Evolutionary conservation across 1,140 invertebrate species (phyloP).

Genomic region (Trachymyrmex cornetzi): DNA sequence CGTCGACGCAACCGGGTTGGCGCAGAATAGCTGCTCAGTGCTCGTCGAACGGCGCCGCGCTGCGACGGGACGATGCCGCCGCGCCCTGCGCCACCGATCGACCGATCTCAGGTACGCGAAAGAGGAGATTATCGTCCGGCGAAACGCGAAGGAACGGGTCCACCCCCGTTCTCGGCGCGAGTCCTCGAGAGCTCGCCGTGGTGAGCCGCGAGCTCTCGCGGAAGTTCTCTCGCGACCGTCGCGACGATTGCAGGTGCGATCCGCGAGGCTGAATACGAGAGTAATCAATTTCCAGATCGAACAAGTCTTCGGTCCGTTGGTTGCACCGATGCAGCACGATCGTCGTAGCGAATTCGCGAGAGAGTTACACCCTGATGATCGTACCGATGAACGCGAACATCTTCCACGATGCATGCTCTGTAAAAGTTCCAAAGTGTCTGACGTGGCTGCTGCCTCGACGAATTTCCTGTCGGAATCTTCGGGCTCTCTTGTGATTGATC

Average conservation of each 20-base stretch:
- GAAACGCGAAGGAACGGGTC: slow-evolving; percentile 1
- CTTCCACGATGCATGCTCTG: not conserved
- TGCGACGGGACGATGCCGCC: slow-evolving; percentile 86
- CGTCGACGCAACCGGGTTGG: slow-evolving; percentile 84
- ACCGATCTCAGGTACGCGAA: slow-evolving; percentile 84
- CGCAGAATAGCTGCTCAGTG: slow-evolving; percentile 83
- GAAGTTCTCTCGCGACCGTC: not conserved
- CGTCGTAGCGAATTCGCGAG: not conserved
- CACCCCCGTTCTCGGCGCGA: slow-evolving; percentile 23
- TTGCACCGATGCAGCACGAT: not conserved
- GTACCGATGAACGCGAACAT: not conserved
- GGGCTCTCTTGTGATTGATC: slow-evolving; percentile 42
- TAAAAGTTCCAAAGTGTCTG: slow-evolving; percentile 7
- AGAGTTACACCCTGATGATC: not conserved
- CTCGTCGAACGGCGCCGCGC: slow-evolving; percentile 85
- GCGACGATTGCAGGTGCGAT: not conserved
- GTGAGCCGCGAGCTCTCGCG: slow-evolving; percentile 14
- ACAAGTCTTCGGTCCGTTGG: not conserved
- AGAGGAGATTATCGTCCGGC: slow-evolving; percentile 22
- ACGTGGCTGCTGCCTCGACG: not conserved
- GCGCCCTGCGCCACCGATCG: slow-evolving; percentile 83
- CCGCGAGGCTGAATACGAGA: not conserved
- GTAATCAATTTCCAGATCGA: no score
- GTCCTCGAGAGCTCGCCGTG: not conserved
- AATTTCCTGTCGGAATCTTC: not conserved